A percentile compares a stretch with the other conserved stretches of the same genome.
phyloP scores from a whole-genome alignment of 1,140 invertebrate genomes.

The Trichonephila inaurata region DNA sequence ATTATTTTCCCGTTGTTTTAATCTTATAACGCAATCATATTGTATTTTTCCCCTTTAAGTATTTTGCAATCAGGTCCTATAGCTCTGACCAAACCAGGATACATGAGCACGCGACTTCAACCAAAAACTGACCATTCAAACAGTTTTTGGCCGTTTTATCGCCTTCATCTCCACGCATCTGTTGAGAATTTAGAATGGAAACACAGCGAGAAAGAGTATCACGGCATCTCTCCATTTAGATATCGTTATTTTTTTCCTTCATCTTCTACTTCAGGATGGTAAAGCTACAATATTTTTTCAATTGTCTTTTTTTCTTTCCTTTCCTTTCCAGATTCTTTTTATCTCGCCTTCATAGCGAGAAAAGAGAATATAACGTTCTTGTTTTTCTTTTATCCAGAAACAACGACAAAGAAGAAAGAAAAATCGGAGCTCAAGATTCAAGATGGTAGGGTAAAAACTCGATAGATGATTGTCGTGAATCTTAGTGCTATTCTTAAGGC shows the following conservation, averaged over 20 bases:
- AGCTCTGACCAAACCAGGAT: neutral
- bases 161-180: constrained; percentile 15
- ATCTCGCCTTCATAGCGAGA: constrained; percentile 38
- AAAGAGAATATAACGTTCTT: neutral
- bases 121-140: constrained; percentile 32
- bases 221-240: constrained; percentile 60
- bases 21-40: neutral
- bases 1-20: neutral
- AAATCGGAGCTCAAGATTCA: neutral
- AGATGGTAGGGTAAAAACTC: constrained; percentile 37
- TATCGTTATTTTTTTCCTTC: constrained; percentile 28
- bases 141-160: neutral
- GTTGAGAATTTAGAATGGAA: constrained; percentile 39
- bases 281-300: constrained; percentile 54
- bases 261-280: neutral
- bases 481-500: constrained; percentile 37
- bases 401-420: neutral
- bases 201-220: neutral
- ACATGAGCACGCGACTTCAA: neutral
- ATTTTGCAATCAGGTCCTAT: constrained; percentile 22
- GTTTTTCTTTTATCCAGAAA: neutral
- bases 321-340: neutral
- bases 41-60: neutral
- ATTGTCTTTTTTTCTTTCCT: constrained; percentile 16
- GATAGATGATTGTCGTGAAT: constrained; percentile 65